These are phyloP conservation scores for Heteronetta atricapilla DNA, from an alignment of 2,113 vertebrate species.

Conservation along the genomic window DNA sequence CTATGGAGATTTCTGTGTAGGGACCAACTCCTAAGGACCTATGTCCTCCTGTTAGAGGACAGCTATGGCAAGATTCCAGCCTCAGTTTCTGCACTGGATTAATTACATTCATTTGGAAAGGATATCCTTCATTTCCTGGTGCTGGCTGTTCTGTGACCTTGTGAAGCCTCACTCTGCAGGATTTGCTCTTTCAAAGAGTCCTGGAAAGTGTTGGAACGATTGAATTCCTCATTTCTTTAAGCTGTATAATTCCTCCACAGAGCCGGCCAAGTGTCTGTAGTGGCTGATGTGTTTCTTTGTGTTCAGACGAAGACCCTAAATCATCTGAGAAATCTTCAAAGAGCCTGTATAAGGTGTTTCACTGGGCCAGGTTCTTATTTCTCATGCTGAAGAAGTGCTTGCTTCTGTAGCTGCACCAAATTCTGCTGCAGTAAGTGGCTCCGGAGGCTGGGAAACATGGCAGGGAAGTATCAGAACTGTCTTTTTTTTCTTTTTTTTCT, in stretches of 20 bases:
- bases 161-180: not conserved
- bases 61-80: slow-evolving; percentile 13
- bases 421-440: not conserved
- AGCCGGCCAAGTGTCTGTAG: not conserved
- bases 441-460: not conserved
- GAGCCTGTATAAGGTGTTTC: not conserved
- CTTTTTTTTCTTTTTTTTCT: not conserved
- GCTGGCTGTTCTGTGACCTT: slow-evolving; percentile 33
- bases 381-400: not conserved
- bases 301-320: not conserved
- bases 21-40: not conserved
- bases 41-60: slow-evolving; percentile 6
- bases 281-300: not conserved
- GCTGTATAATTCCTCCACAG: not conserved
- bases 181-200: not conserved
- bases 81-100: slow-evolving; percentile 11
- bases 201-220: not conserved
- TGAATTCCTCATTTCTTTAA: not conserved
- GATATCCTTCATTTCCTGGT: not conserved
- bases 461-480: not conserved
- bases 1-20: not conserved
- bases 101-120: slow-evolving; percentile 37
- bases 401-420: not conserved
- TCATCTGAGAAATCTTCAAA: not conserved
- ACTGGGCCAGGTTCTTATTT: not conserved